These are phyloP conservation scores for Pipistrellus nathusii DNA, from an alignment of 2,797 vertebrate genomes.

Conservation along the genomic window DNA sequence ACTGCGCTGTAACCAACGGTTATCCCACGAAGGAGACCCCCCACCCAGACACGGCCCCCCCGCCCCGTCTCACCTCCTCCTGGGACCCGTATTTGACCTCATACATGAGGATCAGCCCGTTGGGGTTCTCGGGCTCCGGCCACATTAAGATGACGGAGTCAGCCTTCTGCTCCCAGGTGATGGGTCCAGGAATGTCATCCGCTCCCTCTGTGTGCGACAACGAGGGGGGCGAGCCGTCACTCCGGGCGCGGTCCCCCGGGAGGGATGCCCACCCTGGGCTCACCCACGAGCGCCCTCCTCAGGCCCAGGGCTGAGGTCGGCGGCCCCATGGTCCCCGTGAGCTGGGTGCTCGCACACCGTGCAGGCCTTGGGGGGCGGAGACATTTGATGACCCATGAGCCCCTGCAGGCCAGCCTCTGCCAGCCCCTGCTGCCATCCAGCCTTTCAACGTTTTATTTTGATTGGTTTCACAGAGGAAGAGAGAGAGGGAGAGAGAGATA, in stretches of 20 bases:
- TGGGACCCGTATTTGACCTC: conserved; percentile 95
- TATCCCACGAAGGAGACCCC: accelerated
- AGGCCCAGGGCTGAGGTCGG: accelerated
- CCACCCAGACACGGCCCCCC: accelerated
- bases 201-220: conserved; percentile 92
- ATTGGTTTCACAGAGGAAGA: too few relatives aligned
- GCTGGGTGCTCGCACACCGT: neutral
- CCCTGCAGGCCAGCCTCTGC: neutral
- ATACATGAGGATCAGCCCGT: conserved; percentile 97
- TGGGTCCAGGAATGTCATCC: conserved; percentile 95
- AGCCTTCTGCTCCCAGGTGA: conserved; percentile 90
- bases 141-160: conserved; percentile 94
- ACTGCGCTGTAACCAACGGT: accelerated
- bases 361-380: neutral
- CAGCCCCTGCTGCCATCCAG: neutral
- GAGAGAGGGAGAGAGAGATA: too few relatives aligned
- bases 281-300: neutral
- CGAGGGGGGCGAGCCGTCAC: neutral
- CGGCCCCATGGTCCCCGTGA: accelerated
- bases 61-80: conserved; percentile 91
- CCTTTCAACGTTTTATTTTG: neutral
- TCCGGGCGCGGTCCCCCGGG: neutral
- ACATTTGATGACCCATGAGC: too few relatives aligned
- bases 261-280: accelerated
- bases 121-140: conserved; percentile 94